These are phyloP conservation scores for Anguilla pacifica DNA, from an alignment of 2,797 vertebrate genomes.

Conservation along the genomic window DNA sequence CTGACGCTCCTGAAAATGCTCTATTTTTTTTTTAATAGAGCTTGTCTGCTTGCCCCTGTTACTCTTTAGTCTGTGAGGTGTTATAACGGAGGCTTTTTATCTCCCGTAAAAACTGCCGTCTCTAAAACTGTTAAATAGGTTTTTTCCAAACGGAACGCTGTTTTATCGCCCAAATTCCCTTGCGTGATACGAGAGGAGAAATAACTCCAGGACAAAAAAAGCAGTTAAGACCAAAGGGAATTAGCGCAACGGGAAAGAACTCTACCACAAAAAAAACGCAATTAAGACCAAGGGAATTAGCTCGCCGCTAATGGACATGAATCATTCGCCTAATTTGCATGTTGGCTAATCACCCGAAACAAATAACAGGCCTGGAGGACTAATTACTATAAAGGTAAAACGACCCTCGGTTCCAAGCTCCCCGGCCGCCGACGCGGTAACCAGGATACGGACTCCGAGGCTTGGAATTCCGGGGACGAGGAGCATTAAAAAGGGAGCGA, in stretches of 20 bases:
- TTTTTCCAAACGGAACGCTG: background rate
- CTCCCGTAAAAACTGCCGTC: background rate
- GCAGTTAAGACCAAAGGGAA: background rate
- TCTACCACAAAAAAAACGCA: background rate
- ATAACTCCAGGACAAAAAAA: background rate
- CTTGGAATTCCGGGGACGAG: background rate
- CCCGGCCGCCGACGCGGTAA: background rate
- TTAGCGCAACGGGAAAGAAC: background rate
- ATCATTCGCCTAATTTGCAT: background rate
- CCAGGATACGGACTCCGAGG: background rate
- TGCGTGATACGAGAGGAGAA: background rate
- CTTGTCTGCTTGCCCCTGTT: background rate
- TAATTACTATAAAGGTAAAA: background rate
- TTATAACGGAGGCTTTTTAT: background rate
- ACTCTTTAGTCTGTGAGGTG: background rate
- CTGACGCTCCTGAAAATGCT: background rate
- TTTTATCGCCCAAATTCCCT: background rate
- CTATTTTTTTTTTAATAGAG: background rate
- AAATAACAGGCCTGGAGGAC: background rate
- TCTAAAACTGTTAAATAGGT: background rate
- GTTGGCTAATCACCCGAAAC: background rate
- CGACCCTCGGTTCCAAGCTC: background rate
- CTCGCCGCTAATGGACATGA: background rate
- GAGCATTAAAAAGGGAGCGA: background rate
- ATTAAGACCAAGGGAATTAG: background rate